A percentile compares a stretch with the other conserved stretches of the same genome.
Evolutionary conservation across 2,113 vertebrate species (phyloP).

Genomic region (Irena cyanogastra): DNA sequence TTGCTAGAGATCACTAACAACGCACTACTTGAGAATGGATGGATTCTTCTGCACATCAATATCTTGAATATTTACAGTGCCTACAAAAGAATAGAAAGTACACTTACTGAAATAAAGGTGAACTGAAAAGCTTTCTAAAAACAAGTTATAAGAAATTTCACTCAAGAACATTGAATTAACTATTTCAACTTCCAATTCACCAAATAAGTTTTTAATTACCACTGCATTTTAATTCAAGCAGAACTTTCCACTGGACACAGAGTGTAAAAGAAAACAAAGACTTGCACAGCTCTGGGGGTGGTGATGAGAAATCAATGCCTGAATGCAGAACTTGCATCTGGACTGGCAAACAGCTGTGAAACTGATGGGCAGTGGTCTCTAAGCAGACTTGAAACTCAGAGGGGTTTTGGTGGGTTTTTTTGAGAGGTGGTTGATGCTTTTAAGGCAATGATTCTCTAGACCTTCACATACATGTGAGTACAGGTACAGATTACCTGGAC

Average conservation of each 20-base stretch:
- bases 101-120: constrained; percentile 47
- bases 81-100: constrained; percentile 48
- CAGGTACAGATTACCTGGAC: not conserved
- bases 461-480: not conserved
- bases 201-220: not conserved
- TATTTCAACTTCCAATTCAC: not conserved
- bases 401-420: not conserved
- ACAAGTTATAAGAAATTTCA: not conserved
- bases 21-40: not conserved
- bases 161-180: not conserved
- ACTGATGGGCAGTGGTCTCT: not conserved
- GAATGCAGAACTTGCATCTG: not conserved
- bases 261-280: not conserved
- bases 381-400: not conserved
- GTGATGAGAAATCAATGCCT: not conserved
- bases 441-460: not conserved
- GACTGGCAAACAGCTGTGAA: not conserved
- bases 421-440: not conserved
- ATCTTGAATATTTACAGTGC: constrained; percentile 65
- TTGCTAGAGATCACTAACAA: constrained; percentile 7
- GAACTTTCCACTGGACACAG: not conserved
- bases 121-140: constrained; percentile 49
- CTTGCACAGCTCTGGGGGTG: not conserved
- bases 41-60: constrained; percentile 27
- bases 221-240: not conserved